A percentile compares a stretch with the other conserved stretches of the same genome.
Conservation (phyloP, 2,113 vertebrate species). For the Nannospalax galili region DNA sequence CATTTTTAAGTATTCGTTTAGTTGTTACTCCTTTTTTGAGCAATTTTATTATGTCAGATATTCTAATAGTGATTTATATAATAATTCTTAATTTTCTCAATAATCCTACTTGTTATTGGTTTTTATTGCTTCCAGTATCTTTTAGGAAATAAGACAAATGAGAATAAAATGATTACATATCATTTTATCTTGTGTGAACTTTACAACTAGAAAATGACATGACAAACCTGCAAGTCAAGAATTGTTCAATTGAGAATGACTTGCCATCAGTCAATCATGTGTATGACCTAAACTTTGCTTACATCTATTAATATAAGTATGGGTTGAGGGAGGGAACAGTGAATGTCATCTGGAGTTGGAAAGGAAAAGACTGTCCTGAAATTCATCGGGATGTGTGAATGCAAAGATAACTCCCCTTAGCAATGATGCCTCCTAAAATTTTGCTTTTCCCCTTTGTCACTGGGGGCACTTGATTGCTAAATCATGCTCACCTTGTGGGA, state of each 20-base stretch:
- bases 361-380: not conserved
- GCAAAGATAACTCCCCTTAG: not conserved
- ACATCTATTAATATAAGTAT: not conserved
- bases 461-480: not conserved
- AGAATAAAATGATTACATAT: not conserved
- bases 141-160: not conserved
- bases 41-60: not conserved
- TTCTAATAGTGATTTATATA: conserved; percentile 27
- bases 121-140: not conserved
- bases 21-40: conserved; percentile 6
- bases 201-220: not conserved
- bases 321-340: not conserved
- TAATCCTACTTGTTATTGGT: not conserved
- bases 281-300: not conserved
- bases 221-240: not conserved
- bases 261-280: not conserved
- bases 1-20: not conserved
- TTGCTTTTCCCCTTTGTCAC: not conserved
- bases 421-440: not conserved
- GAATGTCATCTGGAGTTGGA: not conserved
- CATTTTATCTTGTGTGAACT: not conserved
- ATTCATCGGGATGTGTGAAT: not conserved
- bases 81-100: conserved; percentile 36
- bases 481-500: not conserved
- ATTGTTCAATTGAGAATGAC: not conserved